phyloP scores from a whole-genome alignment of 1,140 invertebrate genomes.

The Drosophila mauritiana region DNA sequence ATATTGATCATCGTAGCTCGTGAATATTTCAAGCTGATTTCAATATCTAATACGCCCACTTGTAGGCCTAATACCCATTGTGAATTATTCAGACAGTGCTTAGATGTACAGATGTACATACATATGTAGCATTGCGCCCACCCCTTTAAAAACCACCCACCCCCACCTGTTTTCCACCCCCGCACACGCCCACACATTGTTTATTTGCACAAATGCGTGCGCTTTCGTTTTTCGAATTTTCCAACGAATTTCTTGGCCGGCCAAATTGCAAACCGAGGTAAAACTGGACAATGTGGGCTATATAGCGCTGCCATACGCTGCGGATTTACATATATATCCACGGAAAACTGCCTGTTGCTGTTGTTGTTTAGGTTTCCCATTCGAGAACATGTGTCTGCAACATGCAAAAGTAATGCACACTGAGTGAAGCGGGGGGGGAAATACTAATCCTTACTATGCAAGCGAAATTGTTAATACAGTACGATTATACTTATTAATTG shows the following conservation, averaged over 20 bases:
- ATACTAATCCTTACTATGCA: background rate
- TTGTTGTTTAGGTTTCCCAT: slow-evolving; percentile 27
- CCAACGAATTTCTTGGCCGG: slow-evolving; percentile 69
- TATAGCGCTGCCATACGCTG: slow-evolving; percentile 37
- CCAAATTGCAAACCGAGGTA: slow-evolving; percentile 55
- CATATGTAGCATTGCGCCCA: background rate
- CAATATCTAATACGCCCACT: slow-evolving; percentile 5
- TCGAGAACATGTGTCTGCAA: slow-evolving; percentile 78
- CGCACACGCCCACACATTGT: slow-evolving; percentile 46
- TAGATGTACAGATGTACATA: slow-evolving; percentile 1
- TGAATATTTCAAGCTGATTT: slow-evolving; percentile 2
- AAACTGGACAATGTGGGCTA: slow-evolving; percentile 58
- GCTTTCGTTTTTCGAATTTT: slow-evolving; percentile 70
- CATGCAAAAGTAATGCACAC: slow-evolving; percentile 81
- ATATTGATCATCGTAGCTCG: background rate
- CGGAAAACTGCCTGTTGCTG: slow-evolving; percentile 70
- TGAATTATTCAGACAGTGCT: slow-evolving; percentile 21
- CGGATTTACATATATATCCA: slow-evolving; percentile 13
- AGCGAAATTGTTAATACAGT: no score
- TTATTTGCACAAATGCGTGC: slow-evolving; percentile 81
- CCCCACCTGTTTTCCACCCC: slow-evolving; percentile 35
- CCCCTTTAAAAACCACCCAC: slow-evolving; percentile 8
- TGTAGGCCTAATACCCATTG: slow-evolving; percentile 3
- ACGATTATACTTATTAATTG: no score
- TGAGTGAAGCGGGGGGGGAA: background rate